A percentile compares a stretch with the other conserved stretches of the same genome.
Conservation (phyloP, 1,140 invertebrate genomes). For the Drosophila tsacasi region DNA sequence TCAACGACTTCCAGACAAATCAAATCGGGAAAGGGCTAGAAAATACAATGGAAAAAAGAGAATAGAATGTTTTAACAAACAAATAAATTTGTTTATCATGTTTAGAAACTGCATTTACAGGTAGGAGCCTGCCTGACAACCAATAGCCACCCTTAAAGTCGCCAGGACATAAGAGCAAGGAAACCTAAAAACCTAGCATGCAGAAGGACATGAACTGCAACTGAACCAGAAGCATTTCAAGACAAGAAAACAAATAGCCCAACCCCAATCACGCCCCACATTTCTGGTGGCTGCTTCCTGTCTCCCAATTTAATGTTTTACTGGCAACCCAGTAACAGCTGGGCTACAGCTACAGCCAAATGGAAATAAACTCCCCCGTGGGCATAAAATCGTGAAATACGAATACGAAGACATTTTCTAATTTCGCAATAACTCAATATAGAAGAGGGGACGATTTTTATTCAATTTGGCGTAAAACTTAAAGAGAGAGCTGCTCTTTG, state of each 20-base stretch:
- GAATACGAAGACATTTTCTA: conserved; percentile 13
- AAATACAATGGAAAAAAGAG: conserved; percentile 8
- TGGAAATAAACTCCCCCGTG: conserved; percentile 10
- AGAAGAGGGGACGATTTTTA: not conserved
- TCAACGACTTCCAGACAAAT: not conserved
- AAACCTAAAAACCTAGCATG: not conserved
- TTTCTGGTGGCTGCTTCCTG: conserved; percentile 20
- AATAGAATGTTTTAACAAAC: conserved; percentile 21
- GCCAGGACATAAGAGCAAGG: conserved; percentile 6
- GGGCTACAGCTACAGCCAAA: not conserved
- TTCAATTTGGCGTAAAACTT: conserved; percentile 1
- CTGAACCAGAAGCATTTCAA: conserved; percentile 22
- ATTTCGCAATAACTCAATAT: conserved; percentile 17
- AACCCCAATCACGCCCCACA: conserved; percentile 13
- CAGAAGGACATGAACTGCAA: conserved; percentile 8
- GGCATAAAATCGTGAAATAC: conserved; percentile 6
- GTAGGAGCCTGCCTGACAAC: too few relatives aligned
- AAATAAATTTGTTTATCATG: conserved; percentile 2
- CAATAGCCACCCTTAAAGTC: not conserved
- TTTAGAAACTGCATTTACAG: not conserved
- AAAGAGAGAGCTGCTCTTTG: not conserved
- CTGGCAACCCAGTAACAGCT: conserved; percentile 21
- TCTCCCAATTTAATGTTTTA: conserved; percentile 18
- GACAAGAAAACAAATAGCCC: conserved; percentile 58
- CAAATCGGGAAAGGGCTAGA: conserved; percentile 44